Conservation (phyloP, 2,797 vertebrate genomes). For the Epinephelus malabaricus region DNA sequence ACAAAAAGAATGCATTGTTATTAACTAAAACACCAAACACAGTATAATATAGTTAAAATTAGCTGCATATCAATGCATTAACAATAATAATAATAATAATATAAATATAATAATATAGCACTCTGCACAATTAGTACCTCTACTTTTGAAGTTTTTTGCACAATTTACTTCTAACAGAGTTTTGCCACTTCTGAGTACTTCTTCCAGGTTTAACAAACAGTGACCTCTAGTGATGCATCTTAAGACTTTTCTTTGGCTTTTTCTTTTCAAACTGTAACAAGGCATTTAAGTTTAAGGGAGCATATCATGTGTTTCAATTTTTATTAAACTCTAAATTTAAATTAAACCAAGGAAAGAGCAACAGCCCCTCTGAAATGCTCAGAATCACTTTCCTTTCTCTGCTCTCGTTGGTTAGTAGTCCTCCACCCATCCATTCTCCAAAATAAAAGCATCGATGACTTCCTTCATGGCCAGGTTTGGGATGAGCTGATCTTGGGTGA, state of each 20-base stretch:
- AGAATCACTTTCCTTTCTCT: neutral
- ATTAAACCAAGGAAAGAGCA: too few relatives aligned
- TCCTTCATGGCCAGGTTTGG: constrained; percentile 97
- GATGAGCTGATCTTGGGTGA: constrained; percentile 95
- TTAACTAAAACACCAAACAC: too few relatives aligned
- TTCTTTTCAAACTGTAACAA: neutral
- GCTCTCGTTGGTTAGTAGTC: constrained; percentile 86
- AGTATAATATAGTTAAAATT: too few relatives aligned
- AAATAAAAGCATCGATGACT: constrained; percentile 94
- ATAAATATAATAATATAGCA: neutral
- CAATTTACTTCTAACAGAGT: neutral
- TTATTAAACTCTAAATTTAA: neutral
- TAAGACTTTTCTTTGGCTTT: neutral
- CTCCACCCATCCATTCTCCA: constrained; percentile 96
- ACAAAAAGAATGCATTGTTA: too few relatives aligned
- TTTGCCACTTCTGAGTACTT: neutral
- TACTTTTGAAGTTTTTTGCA: neutral
- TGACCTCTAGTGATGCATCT: neutral
- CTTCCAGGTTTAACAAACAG: neutral
- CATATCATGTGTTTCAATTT: neutral
- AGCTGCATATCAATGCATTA: too few relatives aligned
- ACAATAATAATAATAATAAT: neutral
- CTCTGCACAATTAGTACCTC: neutral
- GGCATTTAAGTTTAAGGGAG: too few relatives aligned
- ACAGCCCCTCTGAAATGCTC: neutral